Evolutionary conservation across 2,888 invertebrate genomes (phyloP), one percentile per base, ranked within the genome.

Genomic region (Adelognathus sp.): DNA sequence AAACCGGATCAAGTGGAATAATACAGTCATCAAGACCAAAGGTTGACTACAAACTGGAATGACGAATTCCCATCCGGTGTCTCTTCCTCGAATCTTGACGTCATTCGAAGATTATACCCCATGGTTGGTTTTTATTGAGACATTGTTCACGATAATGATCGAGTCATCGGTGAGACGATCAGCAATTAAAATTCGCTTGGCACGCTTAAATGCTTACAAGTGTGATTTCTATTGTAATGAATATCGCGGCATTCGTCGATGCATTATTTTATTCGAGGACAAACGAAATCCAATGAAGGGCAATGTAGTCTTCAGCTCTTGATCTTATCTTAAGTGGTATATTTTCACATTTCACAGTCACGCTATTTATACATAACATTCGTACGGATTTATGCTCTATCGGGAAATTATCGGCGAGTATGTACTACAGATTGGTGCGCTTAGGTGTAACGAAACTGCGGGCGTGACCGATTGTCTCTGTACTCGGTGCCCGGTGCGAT

Each of bases 401-500:
- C 11, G 44, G 21, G n/a, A 41, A 24, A 6, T 18, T 11, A n/a
- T 41, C 56, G 14, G 41, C 36, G n/a, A 54, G 18, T 16, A n/a
- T 1, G 7, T 11, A 6, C 9, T 7, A 46, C 50, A 29, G 6
- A 2, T 33, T 24, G 24, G 6, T 2, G 16, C 1, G 29, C 9
- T 14, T 7, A 46, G 9, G 16, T 14, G 21, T 64, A n/a, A 66
- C 31, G 24, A 52, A 1, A 6, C 36, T 39, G 11, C 6, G 61
- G 21, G 11, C n/a, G 60, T n/a, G 46, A 64, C 31, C 21, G 36
- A 36, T 29, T 24, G 29, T 66, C 61, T 21, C 24, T 36, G 21
- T 58, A 60, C 5, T 64, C 63, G 2, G 56, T 76, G 11, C 74
- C 74, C 5, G 82, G 82, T 1, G 82, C 82, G 14, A 83, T 83